Conservation (phyloP, 2,797 vertebrate genomes). For the Vespertilio murinus region DNA sequence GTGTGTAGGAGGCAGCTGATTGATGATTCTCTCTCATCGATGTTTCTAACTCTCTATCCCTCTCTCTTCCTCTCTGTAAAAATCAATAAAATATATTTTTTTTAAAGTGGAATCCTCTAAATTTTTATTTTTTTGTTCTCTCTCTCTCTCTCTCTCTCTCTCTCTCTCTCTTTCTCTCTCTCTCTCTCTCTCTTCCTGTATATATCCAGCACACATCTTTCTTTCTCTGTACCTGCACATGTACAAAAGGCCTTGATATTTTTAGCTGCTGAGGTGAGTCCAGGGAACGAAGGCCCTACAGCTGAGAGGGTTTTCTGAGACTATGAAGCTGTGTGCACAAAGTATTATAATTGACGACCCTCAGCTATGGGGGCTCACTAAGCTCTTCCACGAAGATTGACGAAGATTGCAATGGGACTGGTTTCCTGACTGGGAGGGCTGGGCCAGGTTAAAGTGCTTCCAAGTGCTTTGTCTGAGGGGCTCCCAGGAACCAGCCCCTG, state of each 20-base stretch:
- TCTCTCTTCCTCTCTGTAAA: no score
- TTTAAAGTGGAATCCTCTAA: neutral
- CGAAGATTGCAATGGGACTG: fast-evolving
- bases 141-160: no score
- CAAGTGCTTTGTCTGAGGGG: fast-evolving
- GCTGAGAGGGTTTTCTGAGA: neutral
- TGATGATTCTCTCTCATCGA: no score
- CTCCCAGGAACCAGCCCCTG: neutral
- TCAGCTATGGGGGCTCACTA: neutral
- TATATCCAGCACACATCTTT: neutral
- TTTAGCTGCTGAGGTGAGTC: neutral
- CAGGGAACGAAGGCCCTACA: fast-evolving
- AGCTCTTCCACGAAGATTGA: fast-evolving
- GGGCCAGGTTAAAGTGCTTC: fast-evolving
- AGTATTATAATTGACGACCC: fast-evolving
- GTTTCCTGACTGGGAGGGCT: fast-evolving
- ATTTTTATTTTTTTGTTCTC: neutral
- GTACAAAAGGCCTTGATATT: neutral
- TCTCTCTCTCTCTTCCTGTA: no score
- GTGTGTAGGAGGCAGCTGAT: no score
- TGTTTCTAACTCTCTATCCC: no score
- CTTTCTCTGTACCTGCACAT: neutral
- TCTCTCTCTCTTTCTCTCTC: no score
- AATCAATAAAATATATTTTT: no score
- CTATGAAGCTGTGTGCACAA: neutral